Conservation (phyloP, 2,888 invertebrate genomes). For the Eumerus sabulonum region DNA sequence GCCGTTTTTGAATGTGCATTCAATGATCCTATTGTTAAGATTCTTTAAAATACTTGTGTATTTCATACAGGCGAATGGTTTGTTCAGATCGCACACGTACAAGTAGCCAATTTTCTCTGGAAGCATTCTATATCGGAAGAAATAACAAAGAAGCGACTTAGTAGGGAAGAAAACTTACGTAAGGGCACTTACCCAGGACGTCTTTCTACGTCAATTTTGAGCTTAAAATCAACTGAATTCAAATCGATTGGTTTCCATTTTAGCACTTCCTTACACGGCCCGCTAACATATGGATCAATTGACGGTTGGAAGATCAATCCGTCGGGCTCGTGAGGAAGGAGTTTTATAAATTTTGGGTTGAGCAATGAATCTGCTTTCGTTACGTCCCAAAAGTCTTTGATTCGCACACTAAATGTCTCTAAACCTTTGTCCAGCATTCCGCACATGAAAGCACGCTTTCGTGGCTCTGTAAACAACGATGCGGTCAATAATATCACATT, state of each 20-base stretch:
- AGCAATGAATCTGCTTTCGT: conserved; percentile 85
- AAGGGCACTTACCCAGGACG: conserved; percentile 85
- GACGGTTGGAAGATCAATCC: conserved; percentile 98
- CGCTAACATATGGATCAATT: conserved; percentile 89
- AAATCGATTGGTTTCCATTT: conserved; percentile 98
- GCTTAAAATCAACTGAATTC: conserved; percentile 97
- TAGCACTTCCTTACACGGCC: conserved; percentile 89
- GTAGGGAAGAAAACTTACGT: too few relatives aligned
- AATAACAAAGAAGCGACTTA: too few relatives aligned
- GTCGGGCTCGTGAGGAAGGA: conserved; percentile 96
- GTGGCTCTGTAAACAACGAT: conserved; percentile 76
- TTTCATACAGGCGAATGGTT: conserved; percentile 87
- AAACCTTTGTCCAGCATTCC: conserved; percentile 86
- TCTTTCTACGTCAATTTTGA: conserved; percentile 87
- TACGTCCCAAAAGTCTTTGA: conserved; percentile 95
- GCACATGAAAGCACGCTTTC: conserved; percentile 87
- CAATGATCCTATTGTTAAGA: conserved; percentile 95
- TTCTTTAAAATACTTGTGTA: conserved; percentile 88
- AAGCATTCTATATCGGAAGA: conserved; percentile 82
- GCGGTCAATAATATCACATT: too few relatives aligned
- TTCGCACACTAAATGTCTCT: conserved; percentile 94
- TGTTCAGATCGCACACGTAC: conserved; percentile 86
- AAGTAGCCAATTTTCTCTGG: conserved; percentile 85
- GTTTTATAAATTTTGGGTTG: conserved; percentile 91
- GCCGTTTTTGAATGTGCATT: conserved; percentile 91